Conservation (phyloP, 1,140 invertebrate species). For the Euwallacea fornicatus region DNA sequence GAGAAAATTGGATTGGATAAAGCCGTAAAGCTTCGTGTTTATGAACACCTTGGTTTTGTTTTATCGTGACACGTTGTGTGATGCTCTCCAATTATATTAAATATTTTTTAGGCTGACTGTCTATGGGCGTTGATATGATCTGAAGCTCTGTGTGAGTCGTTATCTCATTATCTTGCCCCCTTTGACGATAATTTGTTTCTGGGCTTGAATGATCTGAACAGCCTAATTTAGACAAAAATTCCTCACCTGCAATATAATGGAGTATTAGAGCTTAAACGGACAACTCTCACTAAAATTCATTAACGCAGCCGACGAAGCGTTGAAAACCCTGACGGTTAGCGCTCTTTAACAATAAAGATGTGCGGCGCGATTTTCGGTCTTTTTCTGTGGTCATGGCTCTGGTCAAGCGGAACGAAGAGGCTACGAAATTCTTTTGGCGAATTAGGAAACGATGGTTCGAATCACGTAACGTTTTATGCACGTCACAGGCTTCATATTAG, state of each 20-base stretch:
- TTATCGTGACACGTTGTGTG: conserved; percentile 12
- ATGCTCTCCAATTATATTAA: conserved; percentile 13
- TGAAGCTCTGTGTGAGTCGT: neutral
- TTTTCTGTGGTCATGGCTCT: too few relatives aligned
- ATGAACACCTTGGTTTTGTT: conserved; percentile 19
- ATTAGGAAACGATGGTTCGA: too few relatives aligned
- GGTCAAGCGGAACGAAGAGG: too few relatives aligned
- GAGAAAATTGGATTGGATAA: conserved; percentile 14
- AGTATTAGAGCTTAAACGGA: conserved; percentile 1
- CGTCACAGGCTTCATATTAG: too few relatives aligned
- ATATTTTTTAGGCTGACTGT: neutral
- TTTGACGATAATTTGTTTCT: neutral
- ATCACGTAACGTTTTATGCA: too few relatives aligned
- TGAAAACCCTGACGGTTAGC: neutral
- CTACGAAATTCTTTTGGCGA: too few relatives aligned
- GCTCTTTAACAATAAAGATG: conserved; percentile 15
- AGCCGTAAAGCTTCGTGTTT: conserved; percentile 13
- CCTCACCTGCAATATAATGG: neutral
- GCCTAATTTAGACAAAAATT: too few relatives aligned
- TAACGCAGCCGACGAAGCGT: conserved; percentile 2
- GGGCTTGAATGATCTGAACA: too few relatives aligned
- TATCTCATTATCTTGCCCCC: neutral
- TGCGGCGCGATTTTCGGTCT: neutral
- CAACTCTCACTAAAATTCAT: conserved; percentile 15
- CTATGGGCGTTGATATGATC: conserved; percentile 2